phyloP scores from a whole-genome alignment of 92 coral and sea anemone genomes.

The Siderastrea radians region DNA sequence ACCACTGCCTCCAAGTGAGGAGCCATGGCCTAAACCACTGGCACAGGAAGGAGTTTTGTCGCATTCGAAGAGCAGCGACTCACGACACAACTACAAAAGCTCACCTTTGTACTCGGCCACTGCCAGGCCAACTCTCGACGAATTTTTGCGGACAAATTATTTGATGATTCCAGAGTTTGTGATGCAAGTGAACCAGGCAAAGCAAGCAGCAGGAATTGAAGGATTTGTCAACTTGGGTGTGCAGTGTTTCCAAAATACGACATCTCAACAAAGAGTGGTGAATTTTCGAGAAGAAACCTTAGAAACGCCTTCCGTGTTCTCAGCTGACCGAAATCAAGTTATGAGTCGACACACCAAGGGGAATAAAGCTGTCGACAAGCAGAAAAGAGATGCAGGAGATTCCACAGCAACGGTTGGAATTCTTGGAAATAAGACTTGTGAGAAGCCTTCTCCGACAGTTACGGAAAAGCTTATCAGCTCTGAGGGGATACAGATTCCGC shows the following conservation, averaged over 20 bases:
- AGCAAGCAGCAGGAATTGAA: constrained; percentile 4
- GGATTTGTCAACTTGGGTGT: background rate
- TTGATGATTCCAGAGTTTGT: constrained; percentile 50
- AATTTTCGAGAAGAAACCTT: background rate
- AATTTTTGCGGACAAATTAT: constrained; percentile 78
- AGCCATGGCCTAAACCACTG: constrained; percentile 75
- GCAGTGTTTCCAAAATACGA: background rate
- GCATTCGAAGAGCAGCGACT: background rate
- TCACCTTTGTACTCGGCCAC: constrained; percentile 64
- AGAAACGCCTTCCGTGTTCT: background rate
- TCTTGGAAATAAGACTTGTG: background rate
- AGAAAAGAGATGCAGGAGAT: background rate
- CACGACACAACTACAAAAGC: background rate
- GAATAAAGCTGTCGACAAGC: background rate
- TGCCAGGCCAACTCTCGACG: constrained; percentile 71
- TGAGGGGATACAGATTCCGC: background rate
- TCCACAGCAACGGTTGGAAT: background rate
- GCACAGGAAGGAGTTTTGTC: background rate
- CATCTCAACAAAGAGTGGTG: background rate
- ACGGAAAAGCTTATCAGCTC: background rate
- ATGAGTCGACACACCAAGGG: background rate
- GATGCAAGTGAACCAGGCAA: constrained; percentile 24
- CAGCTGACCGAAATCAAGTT: background rate
- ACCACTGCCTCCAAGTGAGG: constrained; percentile 55
- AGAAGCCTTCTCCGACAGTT: background rate